These are phyloP conservation scores for Brachionus koreanus DNA, from an alignment of 1,140 invertebrate species.

Conservation along the genomic window DNA sequence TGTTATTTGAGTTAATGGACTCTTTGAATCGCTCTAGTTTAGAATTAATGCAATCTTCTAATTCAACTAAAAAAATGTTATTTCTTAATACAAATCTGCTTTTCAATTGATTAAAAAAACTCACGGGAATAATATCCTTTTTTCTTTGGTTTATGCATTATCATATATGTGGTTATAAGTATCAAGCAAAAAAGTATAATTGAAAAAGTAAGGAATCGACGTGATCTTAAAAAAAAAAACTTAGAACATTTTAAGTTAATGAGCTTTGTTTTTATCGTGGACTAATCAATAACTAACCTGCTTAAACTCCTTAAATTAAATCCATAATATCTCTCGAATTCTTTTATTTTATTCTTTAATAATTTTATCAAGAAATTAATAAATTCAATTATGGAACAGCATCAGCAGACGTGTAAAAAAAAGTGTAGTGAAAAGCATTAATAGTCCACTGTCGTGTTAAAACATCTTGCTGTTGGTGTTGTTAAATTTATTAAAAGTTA, in stretches of 20 bases:
- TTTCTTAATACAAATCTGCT: neutral
- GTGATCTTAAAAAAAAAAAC: constrained; percentile 29
- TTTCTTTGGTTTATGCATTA: neutral
- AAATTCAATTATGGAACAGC: neutral
- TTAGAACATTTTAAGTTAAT: neutral
- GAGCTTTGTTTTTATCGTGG: neutral
- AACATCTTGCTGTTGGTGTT: neutral
- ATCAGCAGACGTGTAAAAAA: neutral
- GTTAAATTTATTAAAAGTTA: neutral
- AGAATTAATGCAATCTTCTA: constrained; percentile 14
- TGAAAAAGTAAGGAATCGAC: neutral
- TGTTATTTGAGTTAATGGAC: neutral
- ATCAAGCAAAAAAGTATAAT: neutral
- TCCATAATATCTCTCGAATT: constrained; percentile 42
- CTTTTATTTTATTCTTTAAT: constrained; percentile 38
- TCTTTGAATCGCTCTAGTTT: constrained; percentile 22
- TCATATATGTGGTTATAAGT: neutral
- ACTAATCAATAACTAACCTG: constrained; percentile 31
- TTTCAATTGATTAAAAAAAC: neutral
- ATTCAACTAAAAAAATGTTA: neutral
- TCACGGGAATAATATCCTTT: neutral
- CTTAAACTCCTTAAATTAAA: constrained; percentile 44
- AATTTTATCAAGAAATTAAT: neutral
- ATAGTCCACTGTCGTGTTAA: constrained; percentile 6
- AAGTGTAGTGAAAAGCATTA: neutral